Base-by-base conservation (phyloP, 2,888 invertebrate species). In the Atrina japonica region DNA sequence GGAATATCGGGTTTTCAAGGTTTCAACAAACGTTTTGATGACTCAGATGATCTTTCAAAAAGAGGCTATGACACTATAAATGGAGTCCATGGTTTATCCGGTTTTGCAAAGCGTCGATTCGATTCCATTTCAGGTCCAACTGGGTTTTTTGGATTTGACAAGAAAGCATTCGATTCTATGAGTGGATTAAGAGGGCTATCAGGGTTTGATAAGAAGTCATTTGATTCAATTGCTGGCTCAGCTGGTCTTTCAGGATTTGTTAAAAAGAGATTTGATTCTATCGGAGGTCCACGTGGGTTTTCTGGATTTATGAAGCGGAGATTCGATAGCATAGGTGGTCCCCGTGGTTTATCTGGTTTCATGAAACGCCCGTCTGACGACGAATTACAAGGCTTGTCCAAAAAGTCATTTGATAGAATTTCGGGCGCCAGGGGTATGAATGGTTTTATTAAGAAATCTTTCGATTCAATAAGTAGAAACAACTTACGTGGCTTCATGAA, bases 191-290 rank as follows among this genome's bases (percentile, higher is more conserved):
- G 66, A 11, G 66, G 66, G 21, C 16, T 70, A 2, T 16, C 59
- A 3, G 72, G 72, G 23, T 72, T 72, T n/a, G 56, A 47, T 14
- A 72, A 72, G 40, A 45, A 67, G 23, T 27, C 35, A 6, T 67
- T 63, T 21, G 77, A 77, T 59, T 65, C 72, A 1, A 70, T 74
- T 3, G 40, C 63, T 11, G 58, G 66, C 7, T 59, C 60, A 11
- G 41, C 69, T 16, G 73, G 71, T 27, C n/a, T 77, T 0, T 40
- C 60, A 3, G 77, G 77, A 49, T 74, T 77, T 55, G 67, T 58
- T 27, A 77, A 74, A 45, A 49, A 67, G 11, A 59, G 64, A 1
- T 66, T 67, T 18, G 76, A 77, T 52, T 59, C 71, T 2, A 68
- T 74, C 6, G 45, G 50, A 9, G 73, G 69, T 47, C 53, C 58